Conservation (phyloP, 92 coral and sea anemone species). For the Micromussa lordhowensis region DNA sequence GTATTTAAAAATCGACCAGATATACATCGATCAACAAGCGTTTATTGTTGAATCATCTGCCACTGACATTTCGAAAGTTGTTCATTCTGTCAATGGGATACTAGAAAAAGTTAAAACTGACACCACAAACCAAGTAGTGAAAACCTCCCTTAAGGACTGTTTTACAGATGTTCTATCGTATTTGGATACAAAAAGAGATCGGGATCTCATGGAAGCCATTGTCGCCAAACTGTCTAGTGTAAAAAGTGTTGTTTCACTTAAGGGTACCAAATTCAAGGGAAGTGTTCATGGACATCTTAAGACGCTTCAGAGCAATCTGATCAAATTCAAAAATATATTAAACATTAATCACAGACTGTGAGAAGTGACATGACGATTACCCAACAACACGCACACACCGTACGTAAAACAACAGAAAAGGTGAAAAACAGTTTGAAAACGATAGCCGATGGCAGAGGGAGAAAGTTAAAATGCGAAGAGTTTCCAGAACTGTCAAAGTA, state of each 20-base stretch:
- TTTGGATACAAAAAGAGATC: slow-evolving; percentile 55
- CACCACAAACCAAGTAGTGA: neutral
- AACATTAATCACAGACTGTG: slow-evolving; percentile 19
- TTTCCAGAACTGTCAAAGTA: slow-evolving; percentile 69
- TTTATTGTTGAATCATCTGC: slow-evolving; percentile 46
- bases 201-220: slow-evolving; percentile 58
- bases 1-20: slow-evolving; percentile 41
- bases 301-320: too few species aligned
- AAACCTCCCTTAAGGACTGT: slow-evolving; percentile 18
- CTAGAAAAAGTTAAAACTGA: neutral
- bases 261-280: slow-evolving; percentile 44
- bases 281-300: slow-evolving; percentile 21
- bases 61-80: slow-evolving; percentile 18
- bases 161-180: slow-evolving; percentile 24
- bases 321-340: neutral
- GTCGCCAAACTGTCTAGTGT: slow-evolving; percentile 62
- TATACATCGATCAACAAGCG: slow-evolving; percentile 53
- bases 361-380: slow-evolving; percentile 52
- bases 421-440: neutral
- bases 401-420: slow-evolving; percentile 4
- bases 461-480: slow-evolving; percentile 67
- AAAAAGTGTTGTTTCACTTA: slow-evolving; percentile 35
- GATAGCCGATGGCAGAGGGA: slow-evolving; percentile 42
- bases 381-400: slow-evolving; percentile 48
- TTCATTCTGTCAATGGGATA: neutral